phyloP scores from a whole-genome alignment of 2,888 invertebrate species.

The Rutpela maculata region DNA sequence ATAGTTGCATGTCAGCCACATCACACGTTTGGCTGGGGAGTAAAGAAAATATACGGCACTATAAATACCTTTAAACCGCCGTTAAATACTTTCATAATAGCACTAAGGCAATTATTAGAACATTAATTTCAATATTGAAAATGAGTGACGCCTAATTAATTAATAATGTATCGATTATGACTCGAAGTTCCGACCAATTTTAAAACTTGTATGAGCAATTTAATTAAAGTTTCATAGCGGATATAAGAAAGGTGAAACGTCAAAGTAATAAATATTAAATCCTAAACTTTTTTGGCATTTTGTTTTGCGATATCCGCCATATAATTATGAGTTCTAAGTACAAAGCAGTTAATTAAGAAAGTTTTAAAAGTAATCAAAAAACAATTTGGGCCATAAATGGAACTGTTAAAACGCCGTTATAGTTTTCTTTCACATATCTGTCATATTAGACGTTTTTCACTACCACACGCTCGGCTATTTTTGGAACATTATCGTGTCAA shows the following conservation, averaged over 20 bases:
- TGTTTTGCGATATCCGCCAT: constrained; percentile 48
- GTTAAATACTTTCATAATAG: constrained; percentile 5
- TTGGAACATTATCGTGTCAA: constrained; percentile 52
- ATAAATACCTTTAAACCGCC: neutral
- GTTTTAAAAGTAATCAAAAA: constrained; percentile 61
- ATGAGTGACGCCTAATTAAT: constrained; percentile 20
- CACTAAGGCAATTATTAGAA: neutral
- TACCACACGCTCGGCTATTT: constrained; percentile 52
- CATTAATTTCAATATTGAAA: neutral
- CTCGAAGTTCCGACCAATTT: constrained; percentile 14
- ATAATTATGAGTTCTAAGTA: constrained; percentile 48
- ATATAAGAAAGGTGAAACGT: constrained; percentile 24
- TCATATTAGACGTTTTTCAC: constrained; percentile 53
- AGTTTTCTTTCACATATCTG: constrained; percentile 36
- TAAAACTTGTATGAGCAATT: constrained; percentile 18
- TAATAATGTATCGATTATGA: constrained; percentile 13
- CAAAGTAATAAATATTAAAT: constrained; percentile 34
- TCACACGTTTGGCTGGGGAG: no score
- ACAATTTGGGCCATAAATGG: constrained; percentile 59
- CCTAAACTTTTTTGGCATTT: constrained; percentile 28
- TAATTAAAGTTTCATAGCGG: constrained; percentile 15
- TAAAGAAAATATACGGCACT: neutral
- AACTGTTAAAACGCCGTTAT: constrained; percentile 49
- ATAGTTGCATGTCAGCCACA: no score
- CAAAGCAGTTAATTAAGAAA: constrained; percentile 59